phyloP scores from a whole-genome alignment of 2,888 invertebrate genomes.

The Dicroscelio sp. region DNA sequence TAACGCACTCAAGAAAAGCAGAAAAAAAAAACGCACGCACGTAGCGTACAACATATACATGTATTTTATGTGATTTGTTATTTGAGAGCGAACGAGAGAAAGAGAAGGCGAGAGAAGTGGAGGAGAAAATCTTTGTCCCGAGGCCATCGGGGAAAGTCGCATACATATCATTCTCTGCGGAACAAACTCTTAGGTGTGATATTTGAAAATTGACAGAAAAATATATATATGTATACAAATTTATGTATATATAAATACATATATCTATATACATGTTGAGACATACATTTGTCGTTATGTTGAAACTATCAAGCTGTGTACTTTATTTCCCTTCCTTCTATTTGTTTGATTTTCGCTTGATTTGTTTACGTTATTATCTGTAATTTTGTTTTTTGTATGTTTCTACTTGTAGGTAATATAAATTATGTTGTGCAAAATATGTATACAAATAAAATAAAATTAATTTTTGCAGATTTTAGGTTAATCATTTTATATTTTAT shows the following conservation, averaged over 20 bases:
- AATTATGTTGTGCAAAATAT: too few species aligned
- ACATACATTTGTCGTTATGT: slow-evolving; percentile 88
- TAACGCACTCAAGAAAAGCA: slow-evolving; percentile 62
- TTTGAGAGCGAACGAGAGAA: too few species aligned
- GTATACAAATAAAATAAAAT: too few species aligned
- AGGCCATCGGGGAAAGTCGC: slow-evolving; percentile 86
- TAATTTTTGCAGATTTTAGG: too few species aligned
- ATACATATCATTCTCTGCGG: slow-evolving; percentile 91
- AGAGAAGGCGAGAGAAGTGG: too few species aligned
- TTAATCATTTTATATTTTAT: too few species aligned
- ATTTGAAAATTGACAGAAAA: slow-evolving; percentile 65
- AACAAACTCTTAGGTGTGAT: slow-evolving; percentile 90
- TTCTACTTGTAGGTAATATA: too few species aligned
- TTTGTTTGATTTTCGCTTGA: too few species aligned
- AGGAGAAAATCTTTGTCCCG: slow-evolving; percentile 83
- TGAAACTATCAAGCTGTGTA: slow-evolving; percentile 75
- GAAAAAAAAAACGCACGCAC: slow-evolving; percentile 61
- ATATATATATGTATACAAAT: slow-evolving; percentile 82
- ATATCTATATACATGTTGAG: slow-evolving; percentile 88
- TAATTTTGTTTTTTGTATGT: too few species aligned
- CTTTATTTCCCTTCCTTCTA: too few species aligned
- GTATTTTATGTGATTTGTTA: slow-evolving; percentile 79
- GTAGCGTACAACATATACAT: slow-evolving; percentile 77
- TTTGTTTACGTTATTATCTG: too few species aligned
- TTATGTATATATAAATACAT: slow-evolving; percentile 80